phyloP scores from a whole-genome alignment of 2,888 invertebrate species.

The Dugesia japonica region DNA sequence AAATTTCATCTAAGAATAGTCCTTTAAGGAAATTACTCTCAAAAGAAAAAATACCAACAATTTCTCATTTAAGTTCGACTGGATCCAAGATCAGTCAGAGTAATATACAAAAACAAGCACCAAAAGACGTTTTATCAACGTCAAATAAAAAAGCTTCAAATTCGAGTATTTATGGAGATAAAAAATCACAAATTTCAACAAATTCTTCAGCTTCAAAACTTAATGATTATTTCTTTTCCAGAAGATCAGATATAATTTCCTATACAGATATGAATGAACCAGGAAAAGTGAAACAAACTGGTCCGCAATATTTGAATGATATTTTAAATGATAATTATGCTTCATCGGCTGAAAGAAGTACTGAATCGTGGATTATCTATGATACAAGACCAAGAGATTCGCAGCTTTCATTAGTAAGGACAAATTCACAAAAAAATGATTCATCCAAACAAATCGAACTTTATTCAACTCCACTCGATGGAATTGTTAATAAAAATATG shows the following conservation, averaged over 20 bases:
- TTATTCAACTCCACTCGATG: not conserved
- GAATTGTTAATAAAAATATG: not conserved
- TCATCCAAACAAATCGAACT: not conserved
- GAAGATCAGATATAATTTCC: not conserved
- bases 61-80: not conserved
- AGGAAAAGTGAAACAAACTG: not conserved
- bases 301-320: not conserved
- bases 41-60: not conserved
- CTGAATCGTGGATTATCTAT: not conserved
- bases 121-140: not conserved
- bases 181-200: not conserved
- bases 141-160: not conserved
- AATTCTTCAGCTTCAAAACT: not conserved
- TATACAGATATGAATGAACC: not conserved
- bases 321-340: not conserved
- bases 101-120: not conserved
- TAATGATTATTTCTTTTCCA: constrained; percentile 1
- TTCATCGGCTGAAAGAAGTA: not conserved
- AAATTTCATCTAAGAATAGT: not conserved
- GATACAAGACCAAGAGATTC: not conserved
- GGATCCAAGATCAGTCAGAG: not conserved
- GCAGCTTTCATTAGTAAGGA: not conserved
- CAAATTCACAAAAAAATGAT: not conserved
- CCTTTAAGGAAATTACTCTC: not conserved
- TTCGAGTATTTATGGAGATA: not conserved